Percentiles rank a stretch among this genome's conserved stretches.
Conservation (phyloP, 2,888 invertebrate genomes). For the Tolmerus cingulatus region DNA sequence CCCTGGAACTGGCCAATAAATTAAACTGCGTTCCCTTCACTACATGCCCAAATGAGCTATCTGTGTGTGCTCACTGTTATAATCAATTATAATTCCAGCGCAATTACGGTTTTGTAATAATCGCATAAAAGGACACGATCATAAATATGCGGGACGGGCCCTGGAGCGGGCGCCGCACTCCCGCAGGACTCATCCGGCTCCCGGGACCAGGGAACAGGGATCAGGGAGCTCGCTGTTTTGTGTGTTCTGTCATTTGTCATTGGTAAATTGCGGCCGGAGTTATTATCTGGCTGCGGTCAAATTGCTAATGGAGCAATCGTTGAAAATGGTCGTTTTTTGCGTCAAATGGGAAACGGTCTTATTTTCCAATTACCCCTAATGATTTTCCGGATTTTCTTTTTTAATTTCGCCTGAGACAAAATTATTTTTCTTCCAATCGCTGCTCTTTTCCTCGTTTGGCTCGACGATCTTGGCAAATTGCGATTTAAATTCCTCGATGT, state of each 20-base stretch:
- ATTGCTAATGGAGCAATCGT: constrained; percentile 39
- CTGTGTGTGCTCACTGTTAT: constrained; percentile 20
- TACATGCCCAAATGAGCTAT: neutral
- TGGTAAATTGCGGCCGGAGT: constrained; percentile 36
- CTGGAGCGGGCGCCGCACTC: neutral
- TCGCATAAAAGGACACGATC: constrained; percentile 46
- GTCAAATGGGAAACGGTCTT: constrained; percentile 40
- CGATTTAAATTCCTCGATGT: constrained; percentile 15
- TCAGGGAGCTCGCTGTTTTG: neutral
- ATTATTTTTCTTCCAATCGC: neutral
- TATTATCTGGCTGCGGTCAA: constrained; percentile 37
- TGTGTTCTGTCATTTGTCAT: constrained; percentile 43
- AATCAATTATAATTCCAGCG: constrained; percentile 47
- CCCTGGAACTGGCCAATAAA: neutral
- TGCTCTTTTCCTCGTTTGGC: neutral
- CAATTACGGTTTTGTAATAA: constrained; percentile 48
- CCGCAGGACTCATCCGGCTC: neutral
- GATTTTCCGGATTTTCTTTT: constrained; percentile 40
- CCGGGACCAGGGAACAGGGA: too few relatives aligned
- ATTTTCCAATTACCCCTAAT: constrained; percentile 45
- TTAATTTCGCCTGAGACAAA: neutral
- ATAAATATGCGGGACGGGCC: constrained; percentile 37
- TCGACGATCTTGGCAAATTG: neutral
- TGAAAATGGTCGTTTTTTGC: constrained; percentile 31
- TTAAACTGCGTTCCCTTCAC: constrained; percentile 14